Evolutionary conservation across 2,888 invertebrate genomes (phyloP).

Genomic region (Lasioglossum figueresi): DNA sequence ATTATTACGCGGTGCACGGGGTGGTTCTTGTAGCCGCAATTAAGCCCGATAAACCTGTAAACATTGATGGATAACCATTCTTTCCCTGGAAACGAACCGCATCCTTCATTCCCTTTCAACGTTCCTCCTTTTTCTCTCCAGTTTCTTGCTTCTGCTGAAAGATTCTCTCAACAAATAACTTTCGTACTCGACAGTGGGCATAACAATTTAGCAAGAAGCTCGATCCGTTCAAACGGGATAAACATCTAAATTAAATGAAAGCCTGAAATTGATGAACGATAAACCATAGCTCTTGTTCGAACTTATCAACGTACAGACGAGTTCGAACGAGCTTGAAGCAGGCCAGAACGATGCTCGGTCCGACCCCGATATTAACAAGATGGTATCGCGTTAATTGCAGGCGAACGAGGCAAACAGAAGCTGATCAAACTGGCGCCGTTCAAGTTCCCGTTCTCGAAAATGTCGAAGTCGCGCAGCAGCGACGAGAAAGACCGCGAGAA

Average conservation of each 20-base stretch:
- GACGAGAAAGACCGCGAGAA: slow-evolving; percentile 75
- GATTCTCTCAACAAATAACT: slow-evolving; percentile 1
- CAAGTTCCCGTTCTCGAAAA: slow-evolving; percentile 81
- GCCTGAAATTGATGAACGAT: background rate
- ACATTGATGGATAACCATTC: slow-evolving; percentile 8
- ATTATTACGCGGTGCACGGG: background rate
- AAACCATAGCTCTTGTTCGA: background rate
- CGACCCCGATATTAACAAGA: background rate
- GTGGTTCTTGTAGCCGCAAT: background rate
- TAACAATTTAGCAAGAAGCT: background rate
- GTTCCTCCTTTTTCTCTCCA: background rate
- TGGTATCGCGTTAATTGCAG: slow-evolving; percentile 24
- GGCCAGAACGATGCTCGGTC: background rate
- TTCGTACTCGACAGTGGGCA: background rate
- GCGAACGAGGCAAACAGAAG: slow-evolving; percentile 27
- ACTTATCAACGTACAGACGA: background rate
- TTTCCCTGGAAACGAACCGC: background rate
- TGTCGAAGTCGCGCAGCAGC: slow-evolving; percentile 79
- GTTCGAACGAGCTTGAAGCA: background rate
- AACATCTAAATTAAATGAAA: background rate
- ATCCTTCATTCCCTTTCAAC: background rate
- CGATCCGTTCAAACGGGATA: background rate
- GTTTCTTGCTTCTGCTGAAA: background rate
- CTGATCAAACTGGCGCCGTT: slow-evolving; percentile 81
- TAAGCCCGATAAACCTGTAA: slow-evolving; percentile 10